These are phyloP conservation scores for Acrobasis consociella DNA, from an alignment of 2,888 invertebrate species.

Conservation along the genomic window DNA sequence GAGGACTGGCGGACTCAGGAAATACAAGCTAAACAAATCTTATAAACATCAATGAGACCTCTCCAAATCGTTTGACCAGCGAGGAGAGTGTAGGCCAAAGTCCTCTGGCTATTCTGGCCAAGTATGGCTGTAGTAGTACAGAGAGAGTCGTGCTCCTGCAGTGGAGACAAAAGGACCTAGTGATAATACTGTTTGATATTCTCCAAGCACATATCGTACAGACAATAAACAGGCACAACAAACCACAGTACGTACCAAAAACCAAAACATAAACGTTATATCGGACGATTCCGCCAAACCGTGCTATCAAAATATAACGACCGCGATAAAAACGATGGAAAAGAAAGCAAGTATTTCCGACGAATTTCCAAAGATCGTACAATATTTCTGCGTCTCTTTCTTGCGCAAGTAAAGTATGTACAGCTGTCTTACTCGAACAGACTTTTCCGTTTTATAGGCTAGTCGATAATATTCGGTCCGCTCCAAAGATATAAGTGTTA, in stretches of 20 bases:
- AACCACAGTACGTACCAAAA: constrained; percentile 53
- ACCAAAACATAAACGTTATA: constrained; percentile 81
- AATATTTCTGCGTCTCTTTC: constrained; percentile 67
- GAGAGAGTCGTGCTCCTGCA: too few species aligned
- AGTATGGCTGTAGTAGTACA: too few species aligned
- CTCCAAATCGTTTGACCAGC: too few species aligned
- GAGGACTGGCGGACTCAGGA: too few species aligned
- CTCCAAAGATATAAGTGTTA: constrained; percentile 74
- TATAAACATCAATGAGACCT: too few species aligned
- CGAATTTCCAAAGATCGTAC: constrained; percentile 78
- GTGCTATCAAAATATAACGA: constrained; percentile 82
- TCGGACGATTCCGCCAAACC: constrained; percentile 72
- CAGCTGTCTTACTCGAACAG: constrained; percentile 60
- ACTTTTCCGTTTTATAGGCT: constrained; percentile 74
- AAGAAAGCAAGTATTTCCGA: constrained; percentile 78
- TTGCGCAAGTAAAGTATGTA: constrained; percentile 51
- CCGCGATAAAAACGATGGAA: constrained; percentile 79
- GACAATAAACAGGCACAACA: constrained; percentile 50
- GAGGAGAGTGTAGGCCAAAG: too few species aligned
- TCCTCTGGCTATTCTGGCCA: too few species aligned
- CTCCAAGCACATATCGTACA: constrained; percentile 17
- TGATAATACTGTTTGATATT: constrained; percentile 7
- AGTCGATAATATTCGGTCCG: constrained; percentile 79
- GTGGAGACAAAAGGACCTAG: too few species aligned
- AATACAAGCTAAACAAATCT: too few species aligned